phyloP scores from a whole-genome alignment of 2,113 vertebrate genomes.

The Arizona elegans region DNA sequence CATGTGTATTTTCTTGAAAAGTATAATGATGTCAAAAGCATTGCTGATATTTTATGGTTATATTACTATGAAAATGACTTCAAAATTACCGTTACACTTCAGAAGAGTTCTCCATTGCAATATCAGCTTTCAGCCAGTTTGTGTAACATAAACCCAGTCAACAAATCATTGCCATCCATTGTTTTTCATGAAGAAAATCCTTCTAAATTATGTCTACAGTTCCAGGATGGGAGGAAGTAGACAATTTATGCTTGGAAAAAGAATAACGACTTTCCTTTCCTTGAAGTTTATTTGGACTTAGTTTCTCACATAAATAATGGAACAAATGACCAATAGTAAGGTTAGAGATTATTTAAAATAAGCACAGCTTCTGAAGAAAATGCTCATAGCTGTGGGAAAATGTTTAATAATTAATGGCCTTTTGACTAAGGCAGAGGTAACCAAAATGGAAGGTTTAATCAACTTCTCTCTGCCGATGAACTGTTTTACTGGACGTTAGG shows the following conservation, averaged over 20 bases:
- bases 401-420: slow-evolving; percentile 21
- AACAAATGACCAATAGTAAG: slow-evolving; percentile 33
- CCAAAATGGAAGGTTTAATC: neutral
- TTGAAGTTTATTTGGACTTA: neutral
- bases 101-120: slow-evolving; percentile 30
- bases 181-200: neutral
- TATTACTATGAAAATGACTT: slow-evolving; percentile 29
- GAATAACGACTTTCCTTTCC: neutral
- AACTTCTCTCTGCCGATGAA: neutral
- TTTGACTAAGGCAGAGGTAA: slow-evolving; percentile 14
- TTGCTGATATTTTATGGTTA: neutral
- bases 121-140: slow-evolving; percentile 30
- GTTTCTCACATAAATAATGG: slow-evolving; percentile 49
- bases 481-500: neutral
- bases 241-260: neutral
- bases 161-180: neutral
- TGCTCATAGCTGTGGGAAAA: slow-evolving; percentile 38
- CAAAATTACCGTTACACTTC: slow-evolving; percentile 29
- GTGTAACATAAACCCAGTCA: neutral
- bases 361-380: slow-evolving; percentile 24
- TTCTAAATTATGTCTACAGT: neutral
- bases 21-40: neutral
- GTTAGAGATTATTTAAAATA: slow-evolving; percentile 51
- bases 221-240: neutral
- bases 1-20: neutral